Percentiles rank a stretch among this genome's conserved stretches.
phyloP scores from a whole-genome alignment of 2,888 invertebrate genomes.

The Petrolisthes manimaculis region DNA sequence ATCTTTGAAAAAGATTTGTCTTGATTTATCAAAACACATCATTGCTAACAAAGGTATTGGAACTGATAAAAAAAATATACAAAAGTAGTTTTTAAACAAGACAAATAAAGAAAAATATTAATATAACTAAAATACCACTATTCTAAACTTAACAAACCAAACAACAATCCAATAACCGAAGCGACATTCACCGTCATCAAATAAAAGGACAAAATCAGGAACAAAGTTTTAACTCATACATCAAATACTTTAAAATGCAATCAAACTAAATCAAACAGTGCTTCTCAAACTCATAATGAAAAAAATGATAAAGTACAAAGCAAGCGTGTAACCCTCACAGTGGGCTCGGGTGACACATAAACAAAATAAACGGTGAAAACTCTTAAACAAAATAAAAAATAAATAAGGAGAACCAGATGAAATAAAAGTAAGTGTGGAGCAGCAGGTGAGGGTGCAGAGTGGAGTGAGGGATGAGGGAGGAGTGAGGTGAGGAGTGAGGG shows the following conservation, averaged over 20 bases:
- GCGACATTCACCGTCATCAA: too few species aligned
- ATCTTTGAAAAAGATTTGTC: too few species aligned
- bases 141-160: too few species aligned
- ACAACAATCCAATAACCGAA: too few species aligned
- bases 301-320: not conserved
- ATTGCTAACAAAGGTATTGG: not conserved
- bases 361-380: slow-evolving; percentile 21
- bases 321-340: slow-evolving; percentile 40
- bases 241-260: slow-evolving; percentile 19
- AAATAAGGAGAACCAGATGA: not conserved
- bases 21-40: too few species aligned
- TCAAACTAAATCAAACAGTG: slow-evolving; percentile 21
- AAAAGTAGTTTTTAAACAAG: not conserved
- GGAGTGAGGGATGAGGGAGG: slow-evolving; percentile 30
- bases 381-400: not conserved
- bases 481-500: slow-evolving; percentile 34
- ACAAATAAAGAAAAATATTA: not conserved
- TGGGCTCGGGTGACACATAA: slow-evolving; percentile 11
- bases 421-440: slow-evolving; percentile 15
- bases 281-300: not conserved
- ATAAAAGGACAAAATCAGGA: not conserved
- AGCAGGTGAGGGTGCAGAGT: slow-evolving; percentile 36
- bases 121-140: not conserved
- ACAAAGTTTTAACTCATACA: slow-evolving; percentile 17
- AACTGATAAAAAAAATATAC: not conserved